Base-by-base conservation (phyloP, 2,797 vertebrate species). In the Eutrigla gurnardus region DNA sequence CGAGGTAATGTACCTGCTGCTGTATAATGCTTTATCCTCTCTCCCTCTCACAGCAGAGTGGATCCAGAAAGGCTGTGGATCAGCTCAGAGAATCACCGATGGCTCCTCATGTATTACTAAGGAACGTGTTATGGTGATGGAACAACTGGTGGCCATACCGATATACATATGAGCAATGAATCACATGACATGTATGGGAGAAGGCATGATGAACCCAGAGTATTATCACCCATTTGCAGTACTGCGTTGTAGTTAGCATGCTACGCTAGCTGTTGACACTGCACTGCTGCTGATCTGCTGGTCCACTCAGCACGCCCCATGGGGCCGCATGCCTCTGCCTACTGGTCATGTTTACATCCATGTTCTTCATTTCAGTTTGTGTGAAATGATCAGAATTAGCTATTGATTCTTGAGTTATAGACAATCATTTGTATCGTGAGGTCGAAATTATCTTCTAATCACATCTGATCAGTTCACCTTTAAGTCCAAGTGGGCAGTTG, bases 1-100 rank as follows among this genome's bases (percentile, higher is more conserved):
- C 63, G 25, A 49, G 81, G 72, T 80, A 82, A 90, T 77, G 80
- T 72, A 83, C 80, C 84, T 83, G 83, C 79, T 39, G 66, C 70
- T 75, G 70, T 50, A 39, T 85, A 80, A 85, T 72, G 75, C 75
- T 60, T 78, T 84, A 86, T 52, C 73, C 53, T 69, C 42, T 12
- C 3, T 40, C 32, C 35, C 35, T 50, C 64, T 84, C 17, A 36
- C 36, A 78, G n/a, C n/a, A n/a, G n/a, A n/a, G 52, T 39, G 54
- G 63, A 55, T 62, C 58, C 52, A 61, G 43, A 79, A 73, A 60
- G 32, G 36, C 61, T 39, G 18, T 13, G 65, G 58, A 73, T 64
- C 49, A 64, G 35, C 57, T 60, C 39, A 18, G 37, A 32, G 37
- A 42, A n/a, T 35, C 13, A 17, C 60, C 40, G 57, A n/a, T 54